Evolutionary conservation across 2,888 invertebrate genomes (phyloP), one percentile per base, ranked within the genome.

Genomic region (Bruchidius siliquastri): DNA sequence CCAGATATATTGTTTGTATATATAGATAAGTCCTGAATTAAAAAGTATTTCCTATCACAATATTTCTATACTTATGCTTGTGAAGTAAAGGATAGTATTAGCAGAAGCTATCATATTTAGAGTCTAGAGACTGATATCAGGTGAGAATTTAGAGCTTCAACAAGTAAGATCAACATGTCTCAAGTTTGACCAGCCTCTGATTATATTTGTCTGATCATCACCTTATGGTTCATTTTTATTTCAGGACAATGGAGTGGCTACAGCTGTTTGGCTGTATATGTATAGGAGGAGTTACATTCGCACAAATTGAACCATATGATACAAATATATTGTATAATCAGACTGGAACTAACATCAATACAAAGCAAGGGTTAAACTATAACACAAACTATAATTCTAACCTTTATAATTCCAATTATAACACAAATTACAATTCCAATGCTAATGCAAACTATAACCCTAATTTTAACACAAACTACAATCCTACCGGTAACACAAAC

Each of bases 261-360:
- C 49, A 49, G 1, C 49, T 49, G 8, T 49, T 49, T 49, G 49
- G 49, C 1, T 49, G 8, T 49, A 49, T 49, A 1, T 49, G 49
- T 49, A 49, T 18, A 18, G 49, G 6, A 49, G 49, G 49, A 3
- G 13, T 49, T 18, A 49, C 6, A 1, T 13, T 49, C 30, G 78
- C 77, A 74, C 80, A 80, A 77, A 73, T 73, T 72, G 75, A 78
- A 68, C 72, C 76, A 6, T 76, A 76, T 72, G 75, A 78, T 67
- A 71, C 76, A 13, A 75, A 76, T 75, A 75, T 72, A 21, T 72
- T 73, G 30, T 76, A 77, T 32, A 49, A 49, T 49, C 10, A 8
- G 18, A 49, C 1, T 49, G 18, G 18, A 8, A 49, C 10, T 18
- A 49, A 13, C 49, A 49, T 49, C 3, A 49, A 49, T 18, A 13